These are phyloP conservation scores for Empis livida DNA, from an alignment of 2,888 invertebrate genomes.

Conservation along the genomic window DNA sequence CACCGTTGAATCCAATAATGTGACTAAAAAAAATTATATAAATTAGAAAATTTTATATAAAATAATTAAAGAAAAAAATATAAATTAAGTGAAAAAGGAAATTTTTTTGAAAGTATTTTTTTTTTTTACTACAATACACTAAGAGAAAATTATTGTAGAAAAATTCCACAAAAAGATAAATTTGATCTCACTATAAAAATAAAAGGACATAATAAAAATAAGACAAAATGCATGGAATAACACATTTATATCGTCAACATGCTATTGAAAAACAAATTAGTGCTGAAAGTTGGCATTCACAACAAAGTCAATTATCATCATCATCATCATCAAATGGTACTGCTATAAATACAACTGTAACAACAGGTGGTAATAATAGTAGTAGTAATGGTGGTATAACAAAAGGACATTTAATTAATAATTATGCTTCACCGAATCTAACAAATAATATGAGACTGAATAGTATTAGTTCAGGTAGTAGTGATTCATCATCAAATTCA, in stretches of 20 bases:
- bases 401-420: not conserved
- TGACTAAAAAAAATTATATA: not conserved
- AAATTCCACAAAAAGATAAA: no score
- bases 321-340: not conserved
- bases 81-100: no score
- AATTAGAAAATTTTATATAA: no score
- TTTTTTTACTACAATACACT: no score
- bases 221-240: slow-evolving; percentile 32
- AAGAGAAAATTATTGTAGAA: no score
- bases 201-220: not conserved
- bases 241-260: slow-evolving; percentile 36
- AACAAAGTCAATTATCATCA: slow-evolving; percentile 13
- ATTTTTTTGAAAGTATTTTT: no score
- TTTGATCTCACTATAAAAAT: no score
- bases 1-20: not conserved
- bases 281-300: slow-evolving; percentile 38
- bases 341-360: no score
- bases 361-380: slow-evolving; percentile 11
- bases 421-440: slow-evolving; percentile 14
- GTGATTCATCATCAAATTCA: slow-evolving; percentile 27
- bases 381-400: not conserved
- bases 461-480: slow-evolving; percentile 29
- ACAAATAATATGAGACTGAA: slow-evolving; percentile 16
- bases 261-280: slow-evolving; percentile 38
- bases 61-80: no score